phyloP scores from a whole-genome alignment of 2,797 vertebrate genomes.

The Sebastes steindachneri region DNA sequence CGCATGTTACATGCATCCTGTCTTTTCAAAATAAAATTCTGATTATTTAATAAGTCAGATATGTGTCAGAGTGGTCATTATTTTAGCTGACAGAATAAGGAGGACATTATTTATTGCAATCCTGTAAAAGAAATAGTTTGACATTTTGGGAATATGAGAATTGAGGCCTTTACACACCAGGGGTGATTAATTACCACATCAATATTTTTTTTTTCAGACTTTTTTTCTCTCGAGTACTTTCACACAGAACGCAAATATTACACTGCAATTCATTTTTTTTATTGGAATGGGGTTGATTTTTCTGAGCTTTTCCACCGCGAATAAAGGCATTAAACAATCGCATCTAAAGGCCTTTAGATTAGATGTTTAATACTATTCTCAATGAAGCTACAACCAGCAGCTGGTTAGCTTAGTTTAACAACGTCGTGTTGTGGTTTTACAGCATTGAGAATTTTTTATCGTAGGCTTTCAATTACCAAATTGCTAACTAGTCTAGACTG shows the following conservation, averaged over 20 bases:
- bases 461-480: not conserved
- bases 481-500: not conserved
- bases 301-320: too few species aligned
- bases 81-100: not conserved
- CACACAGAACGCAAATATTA: too few species aligned
- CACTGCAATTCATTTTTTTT: too few species aligned
- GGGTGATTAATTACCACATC: fast-evolving
- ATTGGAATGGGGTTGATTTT: too few species aligned
- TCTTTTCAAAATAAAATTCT: too few species aligned
- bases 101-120: not conserved
- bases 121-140: not conserved
- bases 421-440: not conserved
- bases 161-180: too few species aligned
- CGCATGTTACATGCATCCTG: too few species aligned
- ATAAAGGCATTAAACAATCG: too few species aligned
- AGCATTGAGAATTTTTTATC: not conserved
- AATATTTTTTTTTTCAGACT: too few species aligned
- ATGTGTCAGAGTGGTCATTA: not conserved
- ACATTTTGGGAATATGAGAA: not conserved
- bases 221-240: too few species aligned
- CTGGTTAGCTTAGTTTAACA: not conserved
- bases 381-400: not conserved
- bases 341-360: not conserved
- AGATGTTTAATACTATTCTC: not conserved
- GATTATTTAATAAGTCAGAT: too few species aligned